A percentile compares a stretch with the other conserved stretches of the same genome.
Conservation (phyloP, 2,113 vertebrate genomes). For the Daphoenositta chrysoptera region DNA sequence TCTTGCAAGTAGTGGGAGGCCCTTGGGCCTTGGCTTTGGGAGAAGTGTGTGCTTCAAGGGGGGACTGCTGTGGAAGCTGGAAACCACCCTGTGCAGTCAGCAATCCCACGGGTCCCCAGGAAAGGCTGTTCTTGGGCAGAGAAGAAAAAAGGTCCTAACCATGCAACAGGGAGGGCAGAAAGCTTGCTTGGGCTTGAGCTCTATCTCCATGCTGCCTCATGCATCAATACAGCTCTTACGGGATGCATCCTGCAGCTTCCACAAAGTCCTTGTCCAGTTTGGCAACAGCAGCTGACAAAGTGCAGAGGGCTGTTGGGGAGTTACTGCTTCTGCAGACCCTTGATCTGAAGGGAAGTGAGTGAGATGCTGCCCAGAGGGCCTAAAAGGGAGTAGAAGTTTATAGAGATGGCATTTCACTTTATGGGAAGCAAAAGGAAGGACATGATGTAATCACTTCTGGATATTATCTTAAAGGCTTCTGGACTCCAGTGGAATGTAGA, state of each 20-base stretch:
- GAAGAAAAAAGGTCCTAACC: neutral
- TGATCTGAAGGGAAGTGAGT: neutral
- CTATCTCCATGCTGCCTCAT: neutral
- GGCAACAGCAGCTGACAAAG: neutral
- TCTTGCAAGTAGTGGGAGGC: neutral
- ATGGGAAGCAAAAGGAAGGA: neutral
- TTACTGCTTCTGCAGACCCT: neutral
- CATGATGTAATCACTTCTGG: neutral
- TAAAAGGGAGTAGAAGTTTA: neutral
- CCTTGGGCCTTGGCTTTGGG: neutral
- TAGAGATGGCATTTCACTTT: conserved; percentile 36
- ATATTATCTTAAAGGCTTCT: neutral
- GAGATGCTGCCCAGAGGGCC: neutral
- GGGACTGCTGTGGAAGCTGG: neutral
- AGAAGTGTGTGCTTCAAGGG: neutral
- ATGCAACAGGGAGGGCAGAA: neutral
- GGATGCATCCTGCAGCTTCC: neutral
- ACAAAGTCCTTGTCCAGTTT: neutral
- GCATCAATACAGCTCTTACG: neutral
- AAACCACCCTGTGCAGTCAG: neutral
- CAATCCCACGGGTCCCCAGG: fast-evolving
- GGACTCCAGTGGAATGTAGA: neutral
- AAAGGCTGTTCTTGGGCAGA: neutral
- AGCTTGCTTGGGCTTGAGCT: neutral
- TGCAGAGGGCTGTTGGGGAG: neutral